Evolutionary conservation across 23 tunicate species (phyloP), one percentile per base, ranked within the genome.

Genomic region (Halocynthia roretzi): DNA sequence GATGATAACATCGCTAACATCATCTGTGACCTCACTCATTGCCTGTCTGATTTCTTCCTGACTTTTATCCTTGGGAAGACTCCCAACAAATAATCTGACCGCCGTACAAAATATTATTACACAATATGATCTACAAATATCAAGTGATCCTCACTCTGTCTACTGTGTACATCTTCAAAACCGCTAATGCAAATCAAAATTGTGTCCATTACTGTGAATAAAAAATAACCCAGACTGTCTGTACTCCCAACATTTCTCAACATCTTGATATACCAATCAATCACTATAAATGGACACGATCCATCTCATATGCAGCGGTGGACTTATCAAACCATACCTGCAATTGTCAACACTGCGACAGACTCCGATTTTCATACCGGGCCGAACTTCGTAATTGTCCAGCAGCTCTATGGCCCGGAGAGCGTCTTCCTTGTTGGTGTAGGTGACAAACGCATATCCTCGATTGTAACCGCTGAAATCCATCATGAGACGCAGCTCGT

Each of bases 381-480:
- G 92, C 52, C 98, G 84, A 60, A 92, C 83, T 82, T 92, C 98
- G 82, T 86, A 86, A 79, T 92, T 92, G 66, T 92, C 91, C 74
- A 92, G 71, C 55, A 68, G 72, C 21, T 77, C 71, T 19, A 92
- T 92, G 7, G 92, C 91, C 11, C 76, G 76, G 50, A 77, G 82
- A 6, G 98, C 98, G 74, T 92, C 88, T 61, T 86, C 98, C 7
- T 77, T 82, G 56, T 85, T 78, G 12, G 91, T 92, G 85, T 58
- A 92, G 60, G 87, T 82, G 22, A 92, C 98, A 82, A 92, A 92
- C 8, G 98, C 98, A 86, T 92, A 92, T 12, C 98, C 98, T 68
- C 98, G 91, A 76, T 92, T 92, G 71, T 74, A 92, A 6, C 98
- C 98, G 82, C 98, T 92, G 80, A 92, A 92, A 82, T 92, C 98